A percentile compares a stretch with the other conserved stretches of the same genome.
phyloP scores from a whole-genome alignment of 35 echinoderm and acorn worm species.

The Anneissia japonica region DNA sequence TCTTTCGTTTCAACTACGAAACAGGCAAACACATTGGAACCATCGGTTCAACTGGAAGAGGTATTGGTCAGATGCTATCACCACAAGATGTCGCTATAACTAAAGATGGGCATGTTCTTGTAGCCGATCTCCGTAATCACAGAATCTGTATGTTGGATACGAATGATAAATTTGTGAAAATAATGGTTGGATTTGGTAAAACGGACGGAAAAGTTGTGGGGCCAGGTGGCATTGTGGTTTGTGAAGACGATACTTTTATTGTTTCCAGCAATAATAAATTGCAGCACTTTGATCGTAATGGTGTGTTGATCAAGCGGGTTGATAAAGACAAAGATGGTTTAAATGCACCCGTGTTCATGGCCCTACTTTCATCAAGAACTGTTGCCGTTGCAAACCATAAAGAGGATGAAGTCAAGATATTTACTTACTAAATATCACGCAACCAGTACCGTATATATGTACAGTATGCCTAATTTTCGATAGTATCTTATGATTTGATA shows the following conservation, averaged over 20 bases:
- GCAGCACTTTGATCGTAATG: not conserved
- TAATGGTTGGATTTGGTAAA: not conserved
- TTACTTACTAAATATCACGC: not conserved
- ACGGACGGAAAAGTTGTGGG: not conserved
- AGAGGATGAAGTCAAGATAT: not conserved
- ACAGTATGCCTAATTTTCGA: no score
- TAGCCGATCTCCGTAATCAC: not conserved
- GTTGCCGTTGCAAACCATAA: not conserved
- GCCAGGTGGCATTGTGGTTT: not conserved
- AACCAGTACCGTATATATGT: no score
- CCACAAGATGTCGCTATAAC: not conserved
- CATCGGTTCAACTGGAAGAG: not conserved
- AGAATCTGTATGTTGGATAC: not conserved
- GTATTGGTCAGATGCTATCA: not conserved
- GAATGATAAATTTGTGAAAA: not conserved
- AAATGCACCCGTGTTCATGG: not conserved
- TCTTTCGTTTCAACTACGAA: not conserved
- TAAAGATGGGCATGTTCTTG: not conserved
- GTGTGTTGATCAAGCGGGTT: not conserved
- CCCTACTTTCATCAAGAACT: not conserved
- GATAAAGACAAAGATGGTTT: not conserved
- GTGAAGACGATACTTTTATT: not conserved
- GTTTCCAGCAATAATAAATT: not conserved
- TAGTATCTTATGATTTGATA: no score
- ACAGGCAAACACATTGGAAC: not conserved